These are phyloP conservation scores for Rhopalosiphum nymphaeae DNA, from an alignment of 2,888 invertebrate genomes.

Conservation along the genomic window DNA sequence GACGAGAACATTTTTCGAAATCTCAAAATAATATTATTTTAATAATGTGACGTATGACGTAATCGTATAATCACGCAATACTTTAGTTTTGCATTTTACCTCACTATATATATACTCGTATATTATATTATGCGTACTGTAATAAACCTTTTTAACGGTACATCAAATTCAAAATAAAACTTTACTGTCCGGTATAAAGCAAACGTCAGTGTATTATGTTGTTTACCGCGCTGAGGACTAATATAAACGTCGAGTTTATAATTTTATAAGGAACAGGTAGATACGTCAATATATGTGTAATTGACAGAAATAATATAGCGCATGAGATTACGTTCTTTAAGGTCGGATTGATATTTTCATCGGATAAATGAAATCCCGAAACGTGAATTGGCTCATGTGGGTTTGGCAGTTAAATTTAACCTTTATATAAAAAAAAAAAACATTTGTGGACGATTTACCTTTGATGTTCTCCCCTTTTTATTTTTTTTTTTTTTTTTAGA, in stretches of 20 bases:
- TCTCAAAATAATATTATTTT: not conserved
- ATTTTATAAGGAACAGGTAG: not conserved
- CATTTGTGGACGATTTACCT: slow-evolving; percentile 58
- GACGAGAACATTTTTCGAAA: not conserved
- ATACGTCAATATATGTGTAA: slow-evolving; percentile 25
- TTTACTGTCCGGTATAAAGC: not conserved
- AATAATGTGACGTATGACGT: not conserved
- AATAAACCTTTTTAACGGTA: not conserved
- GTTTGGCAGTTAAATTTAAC: slow-evolving; percentile 62
- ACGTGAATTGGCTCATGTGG: slow-evolving; percentile 53
- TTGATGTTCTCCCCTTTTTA: slow-evolving; percentile 58
- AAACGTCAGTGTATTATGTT: not conserved
- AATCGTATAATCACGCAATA: not conserved
- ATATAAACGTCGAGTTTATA: slow-evolving; percentile 3
- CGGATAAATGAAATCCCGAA: slow-evolving; percentile 42
- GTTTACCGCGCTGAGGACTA: not conserved
- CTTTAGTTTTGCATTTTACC: not conserved
- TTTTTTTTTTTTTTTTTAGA: slow-evolving; percentile 37
- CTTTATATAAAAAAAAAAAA: slow-evolving; percentile 47
- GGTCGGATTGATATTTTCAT: slow-evolving; percentile 49
- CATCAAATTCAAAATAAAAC: not conserved
- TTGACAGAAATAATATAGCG: slow-evolving; percentile 49
- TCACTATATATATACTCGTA: no score
- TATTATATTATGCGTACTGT: not conserved
- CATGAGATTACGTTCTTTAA: slow-evolving; percentile 36